Percentiles rank a stretch among this genome's conserved stretches.
These are phyloP conservation scores for Sminthurides bifidus DNA, from an alignment of 1,140 invertebrate species.

Conservation along the genomic window DNA sequence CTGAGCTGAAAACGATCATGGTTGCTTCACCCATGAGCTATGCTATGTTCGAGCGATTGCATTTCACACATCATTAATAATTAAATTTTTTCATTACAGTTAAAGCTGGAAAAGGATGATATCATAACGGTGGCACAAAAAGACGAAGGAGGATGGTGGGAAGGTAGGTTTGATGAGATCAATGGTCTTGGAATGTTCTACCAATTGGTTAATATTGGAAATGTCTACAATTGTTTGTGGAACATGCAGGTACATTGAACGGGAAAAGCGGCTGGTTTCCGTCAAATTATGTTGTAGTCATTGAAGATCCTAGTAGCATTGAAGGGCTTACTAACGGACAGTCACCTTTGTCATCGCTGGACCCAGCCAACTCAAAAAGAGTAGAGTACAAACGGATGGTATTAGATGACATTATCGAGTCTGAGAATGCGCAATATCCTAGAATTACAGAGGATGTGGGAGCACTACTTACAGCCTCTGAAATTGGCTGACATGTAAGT, in stretches of 20 bases:
- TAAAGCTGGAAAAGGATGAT: slow-evolving; percentile 93
- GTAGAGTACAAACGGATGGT: slow-evolving; percentile 61
- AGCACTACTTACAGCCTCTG: slow-evolving; percentile 70
- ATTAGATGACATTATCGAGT: slow-evolving; percentile 84
- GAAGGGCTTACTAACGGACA: background rate
- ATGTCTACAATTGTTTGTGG: no score
- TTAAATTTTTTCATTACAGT: slow-evolving; percentile 43
- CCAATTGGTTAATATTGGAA: no score
- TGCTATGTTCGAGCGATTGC: background rate
- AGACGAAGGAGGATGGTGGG: slow-evolving; percentile 94
- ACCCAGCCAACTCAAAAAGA: slow-evolving; percentile 47
- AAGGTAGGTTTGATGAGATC: slow-evolving; percentile 50
- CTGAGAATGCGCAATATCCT: slow-evolving; percentile 77
- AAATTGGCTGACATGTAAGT: slow-evolving; percentile 75
- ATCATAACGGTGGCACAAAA: slow-evolving; percentile 86
- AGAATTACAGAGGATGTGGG: slow-evolving; percentile 71
- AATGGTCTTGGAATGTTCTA: no score
- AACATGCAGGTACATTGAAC: slow-evolving; percentile 50
- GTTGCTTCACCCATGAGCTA: background rate
- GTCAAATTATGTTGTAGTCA: slow-evolving; percentile 87
- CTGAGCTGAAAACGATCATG: background rate
- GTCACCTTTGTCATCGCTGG: slow-evolving; percentile 33
- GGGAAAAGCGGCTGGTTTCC: slow-evolving; percentile 98
- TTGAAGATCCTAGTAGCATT: background rate
- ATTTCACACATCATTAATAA: slow-evolving; percentile 6